These are phyloP conservation scores for Catharus ustulatus DNA, from an alignment of 2,797 vertebrate species.

Conservation along the genomic window DNA sequence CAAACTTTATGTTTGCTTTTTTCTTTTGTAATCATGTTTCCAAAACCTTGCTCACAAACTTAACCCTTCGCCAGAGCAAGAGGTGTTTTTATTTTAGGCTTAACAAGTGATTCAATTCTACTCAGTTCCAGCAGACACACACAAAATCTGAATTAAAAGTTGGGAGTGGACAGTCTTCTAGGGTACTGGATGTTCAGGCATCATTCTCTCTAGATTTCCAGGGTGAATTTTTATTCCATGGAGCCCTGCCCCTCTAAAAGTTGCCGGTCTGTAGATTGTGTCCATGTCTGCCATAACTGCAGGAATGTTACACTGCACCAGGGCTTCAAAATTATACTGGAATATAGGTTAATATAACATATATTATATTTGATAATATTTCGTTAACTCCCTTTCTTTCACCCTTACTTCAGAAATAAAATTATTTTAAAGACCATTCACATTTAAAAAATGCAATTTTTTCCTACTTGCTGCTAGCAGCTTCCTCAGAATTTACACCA, in stretches of 20 bases:
- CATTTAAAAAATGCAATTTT: background rate
- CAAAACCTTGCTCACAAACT: background rate
- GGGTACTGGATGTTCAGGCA: background rate
- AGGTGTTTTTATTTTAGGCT: background rate
- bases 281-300: background rate
- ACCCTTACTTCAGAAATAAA: background rate
- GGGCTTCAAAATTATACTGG: background rate
- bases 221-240: background rate
- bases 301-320: background rate
- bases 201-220: background rate
- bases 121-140: background rate
- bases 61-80: background rate
- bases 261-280: background rate
- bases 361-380: background rate
- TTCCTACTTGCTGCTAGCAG: background rate
- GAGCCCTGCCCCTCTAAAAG: background rate
- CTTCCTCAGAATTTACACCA: background rate
- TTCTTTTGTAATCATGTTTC: background rate
- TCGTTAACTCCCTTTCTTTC: background rate
- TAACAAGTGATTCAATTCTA: accelerated
- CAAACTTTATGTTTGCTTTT: background rate
- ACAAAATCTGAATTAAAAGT: background rate
- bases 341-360: background rate
- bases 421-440: background rate
- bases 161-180: background rate